Evolutionary conservation across 2,113 vertebrate genomes (phyloP), one percentile per base, ranked within the genome.

Genomic region (Tapirus terrestris): DNA sequence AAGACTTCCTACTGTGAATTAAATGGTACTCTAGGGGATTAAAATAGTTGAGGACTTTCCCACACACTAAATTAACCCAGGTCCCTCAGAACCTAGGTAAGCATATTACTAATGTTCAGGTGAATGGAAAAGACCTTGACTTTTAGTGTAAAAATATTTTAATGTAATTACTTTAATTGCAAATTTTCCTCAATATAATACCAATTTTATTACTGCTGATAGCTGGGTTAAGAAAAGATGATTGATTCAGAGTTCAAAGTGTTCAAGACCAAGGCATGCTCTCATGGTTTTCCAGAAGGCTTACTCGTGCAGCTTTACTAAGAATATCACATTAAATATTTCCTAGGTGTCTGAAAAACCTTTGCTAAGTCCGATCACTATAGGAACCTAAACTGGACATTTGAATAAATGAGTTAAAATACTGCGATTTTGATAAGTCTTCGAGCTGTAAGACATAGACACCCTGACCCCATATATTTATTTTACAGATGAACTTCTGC

Each of bases 1-100:
- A 86, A 91, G n/a, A 63, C 56, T 92, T 95, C 43, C 45, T 70
- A 58, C 80, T 84, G 7, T 85, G 48, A 95, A 94, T 84, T 95
- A 97, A 97, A 84, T 88, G n/a, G 27, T 80, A 89, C 6, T 10
- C 9, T 21, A 29, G 27, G 20, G 17, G 1, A 91, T 89, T 96
- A 70, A 92, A 80, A 83, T 45, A 88, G 20, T 72, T 95, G 45
- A 80, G 9, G 31, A 3, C 18, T 96, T 97, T 56, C 43, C 63
- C 4, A 67, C 76, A 39, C 1, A 63, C 3, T 84, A 81, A 85
- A 33, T 75, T 91, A 93, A 76, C n/a, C 12, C 53, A 92, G 11
- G 23, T 36, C 29, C 13, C 13, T 97, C 21, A 70, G 58, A 77
- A 84, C 31, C 29, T 81, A 60, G 8, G 68, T 89, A 60, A 61